Percentiles rank a stretch among this genome's conserved stretches.
phyloP scores from a whole-genome alignment of 2,797 vertebrate genomes.

The Perodicticus potto region DNA sequence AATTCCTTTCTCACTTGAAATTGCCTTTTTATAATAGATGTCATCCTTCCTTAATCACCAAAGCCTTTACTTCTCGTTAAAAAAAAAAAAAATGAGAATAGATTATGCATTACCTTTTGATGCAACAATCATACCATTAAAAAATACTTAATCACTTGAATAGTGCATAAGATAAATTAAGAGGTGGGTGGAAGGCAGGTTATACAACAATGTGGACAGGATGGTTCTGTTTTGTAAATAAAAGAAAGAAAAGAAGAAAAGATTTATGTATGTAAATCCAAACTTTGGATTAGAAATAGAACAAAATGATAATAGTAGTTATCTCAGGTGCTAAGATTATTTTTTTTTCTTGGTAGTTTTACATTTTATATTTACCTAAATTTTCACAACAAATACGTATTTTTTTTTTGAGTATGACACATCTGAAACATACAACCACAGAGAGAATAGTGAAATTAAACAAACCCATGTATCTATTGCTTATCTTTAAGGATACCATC shows the following conservation, averaged over 20 bases:
- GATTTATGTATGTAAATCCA: no score
- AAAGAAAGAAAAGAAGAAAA: conserved; percentile 17
- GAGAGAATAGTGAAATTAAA: neutral
- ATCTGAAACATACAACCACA: neutral
- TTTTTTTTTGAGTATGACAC: neutral
- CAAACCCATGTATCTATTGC: no score
- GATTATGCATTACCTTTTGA: neutral
- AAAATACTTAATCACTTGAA: neutral
- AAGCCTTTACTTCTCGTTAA: conserved; percentile 4
- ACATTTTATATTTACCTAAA: conserved; percentile 14
- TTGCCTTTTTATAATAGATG: neutral
- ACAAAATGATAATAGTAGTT: neutral
- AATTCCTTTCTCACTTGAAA: conserved; percentile 14
- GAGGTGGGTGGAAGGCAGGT: neutral
- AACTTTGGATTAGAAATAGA: neutral
- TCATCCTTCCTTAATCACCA: neutral
- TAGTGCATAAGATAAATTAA: conserved; percentile 4
- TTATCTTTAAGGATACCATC: neutral
- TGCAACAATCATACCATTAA: neutral
- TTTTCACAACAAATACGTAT: neutral
- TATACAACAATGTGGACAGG: neutral
- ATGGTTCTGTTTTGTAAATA: conserved; percentile 5
- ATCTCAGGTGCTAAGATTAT: neutral
- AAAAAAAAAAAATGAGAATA: neutral
- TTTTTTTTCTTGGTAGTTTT: neutral